Base-by-base conservation (phyloP, 2,797 vertebrate genomes). In the Staurois parvus region DNA sequence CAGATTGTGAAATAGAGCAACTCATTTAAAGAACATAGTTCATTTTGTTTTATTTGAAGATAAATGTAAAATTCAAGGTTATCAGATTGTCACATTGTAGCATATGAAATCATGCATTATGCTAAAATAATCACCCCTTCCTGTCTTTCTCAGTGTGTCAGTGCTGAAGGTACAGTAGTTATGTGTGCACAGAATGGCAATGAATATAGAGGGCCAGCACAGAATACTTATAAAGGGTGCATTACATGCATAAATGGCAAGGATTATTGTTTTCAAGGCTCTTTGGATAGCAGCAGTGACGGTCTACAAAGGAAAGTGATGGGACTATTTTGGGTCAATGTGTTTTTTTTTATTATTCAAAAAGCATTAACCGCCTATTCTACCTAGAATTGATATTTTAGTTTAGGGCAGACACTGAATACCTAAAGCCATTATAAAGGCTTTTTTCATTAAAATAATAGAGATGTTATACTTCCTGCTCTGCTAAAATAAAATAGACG, bases 31-130 rank as follows among this genome's bases (percentile, higher is more conserved):
- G 40, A 76, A 76, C 62, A 73, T 40, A 45, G 26, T 81, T 80
- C 69, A 80, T 80, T 81, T 81, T 81, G 12, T 45, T 85, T 79
- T 73, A 79, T 85, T 85, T 79, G 40, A 73, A 66, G 52, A 72
- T 73, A 72, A 79, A 82, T 85, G 72, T 80, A 85, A n/a, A 85
- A 85, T 81, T 59, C 72, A 81, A 68, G 78, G 72, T 85, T 85
- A 81, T 72, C 70, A 85, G 72, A 85, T 81, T 79, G 83, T 66
- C 56, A 85, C 29, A 79, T 66, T 56, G 70, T 48, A 80, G 62
- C 77, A 79, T 42, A 80, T 56, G 42, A 75, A 80, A 67, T 59
- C 64, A 80, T 85, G 78, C 48, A 81, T 80, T 85, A 81, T 85
- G 70, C 72, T 85, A 76, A 85, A 81, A 85, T 69, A 80, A 76